phyloP scores from a whole-genome alignment of 1,140 invertebrate species.

The Meloidogyne hapla region DNA sequence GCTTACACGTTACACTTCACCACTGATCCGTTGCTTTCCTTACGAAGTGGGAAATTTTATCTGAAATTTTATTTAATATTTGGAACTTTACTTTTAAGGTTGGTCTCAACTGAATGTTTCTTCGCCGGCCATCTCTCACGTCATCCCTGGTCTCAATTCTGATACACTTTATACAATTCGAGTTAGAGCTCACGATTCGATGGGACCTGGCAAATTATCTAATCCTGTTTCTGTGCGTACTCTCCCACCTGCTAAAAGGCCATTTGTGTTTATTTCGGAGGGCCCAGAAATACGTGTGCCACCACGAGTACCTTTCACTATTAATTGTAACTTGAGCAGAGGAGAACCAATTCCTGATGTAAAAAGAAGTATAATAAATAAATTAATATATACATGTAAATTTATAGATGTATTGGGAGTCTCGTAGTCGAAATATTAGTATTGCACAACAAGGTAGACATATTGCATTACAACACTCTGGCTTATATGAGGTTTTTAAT shows the following conservation, averaged over 20 bases:
- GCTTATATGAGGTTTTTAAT: conserved; percentile 32
- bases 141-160: conserved; percentile 50
- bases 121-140: conserved; percentile 49
- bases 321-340: conserved; percentile 57
- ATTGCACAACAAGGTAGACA: conserved; percentile 44
- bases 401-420: conserved; percentile 35
- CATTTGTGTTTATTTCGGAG: conserved; percentile 51
- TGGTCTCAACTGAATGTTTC: conserved; percentile 12
- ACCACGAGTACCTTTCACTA: conserved; percentile 50
- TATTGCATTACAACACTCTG: conserved; percentile 59
- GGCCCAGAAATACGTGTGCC: conserved; percentile 56
- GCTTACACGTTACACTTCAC: conserved; percentile 62
- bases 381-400: neutral
- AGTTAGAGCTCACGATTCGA: conserved; percentile 58
- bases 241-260: conserved; percentile 47
- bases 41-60: conserved; percentile 59
- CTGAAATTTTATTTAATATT: conserved; percentile 44
- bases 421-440: conserved; percentile 45
- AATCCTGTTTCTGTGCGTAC: conserved; percentile 58
- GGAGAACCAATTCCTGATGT: conserved; percentile 58
- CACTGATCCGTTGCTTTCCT: conserved; percentile 54
- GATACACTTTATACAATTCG: conserved; percentile 59
- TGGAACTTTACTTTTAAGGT: neutral
- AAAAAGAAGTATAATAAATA: conserved; percentile 24
- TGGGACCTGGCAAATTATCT: conserved; percentile 61